A percentile compares a stretch with the other conserved stretches of the same genome.
phyloP scores from a whole-genome alignment of 2,888 invertebrate genomes.

The Netelia fuscicornis region DNA sequence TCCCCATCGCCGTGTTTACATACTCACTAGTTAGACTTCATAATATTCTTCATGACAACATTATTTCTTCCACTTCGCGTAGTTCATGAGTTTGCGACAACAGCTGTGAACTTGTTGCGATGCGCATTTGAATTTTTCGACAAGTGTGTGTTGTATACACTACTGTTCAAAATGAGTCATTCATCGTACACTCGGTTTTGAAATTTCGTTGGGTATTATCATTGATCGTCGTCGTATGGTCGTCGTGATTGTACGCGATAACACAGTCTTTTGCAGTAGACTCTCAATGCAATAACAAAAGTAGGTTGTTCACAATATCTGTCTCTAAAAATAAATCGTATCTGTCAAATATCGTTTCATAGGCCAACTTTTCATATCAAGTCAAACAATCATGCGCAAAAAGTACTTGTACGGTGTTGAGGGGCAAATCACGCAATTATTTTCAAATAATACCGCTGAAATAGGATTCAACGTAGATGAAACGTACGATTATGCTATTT shows the following conservation, averaged over 20 bases:
- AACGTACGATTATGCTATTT: conserved; percentile 58
- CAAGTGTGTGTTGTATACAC: background rate
- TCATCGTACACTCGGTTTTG: too few species aligned
- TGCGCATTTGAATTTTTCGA: background rate
- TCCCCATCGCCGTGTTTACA: background rate
- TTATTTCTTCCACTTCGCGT: too few species aligned
- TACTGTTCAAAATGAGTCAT: background rate
- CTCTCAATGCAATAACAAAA: too few species aligned
- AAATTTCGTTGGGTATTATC: too few species aligned
- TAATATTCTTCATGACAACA: too few species aligned
- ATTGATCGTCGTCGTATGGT: too few species aligned
- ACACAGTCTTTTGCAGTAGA: too few species aligned
- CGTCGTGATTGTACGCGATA: too few species aligned
- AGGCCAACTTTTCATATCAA: background rate
- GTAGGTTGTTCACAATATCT: too few species aligned
- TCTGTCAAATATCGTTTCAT: background rate
- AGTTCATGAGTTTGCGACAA: too few species aligned
- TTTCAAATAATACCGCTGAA: conserved; percentile 59
- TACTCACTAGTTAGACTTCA: background rate
- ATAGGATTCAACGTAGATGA: conserved; percentile 67
- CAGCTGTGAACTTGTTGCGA: background rate
- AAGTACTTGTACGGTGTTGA: conserved; percentile 57
- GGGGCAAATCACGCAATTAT: conserved; percentile 62
- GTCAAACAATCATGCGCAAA: conserved; percentile 42
- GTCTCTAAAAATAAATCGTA: too few species aligned